These are phyloP conservation scores for Drosophila helvetica DNA, from an alignment of 2,888 invertebrate genomes.

Conservation along the genomic window DNA sequence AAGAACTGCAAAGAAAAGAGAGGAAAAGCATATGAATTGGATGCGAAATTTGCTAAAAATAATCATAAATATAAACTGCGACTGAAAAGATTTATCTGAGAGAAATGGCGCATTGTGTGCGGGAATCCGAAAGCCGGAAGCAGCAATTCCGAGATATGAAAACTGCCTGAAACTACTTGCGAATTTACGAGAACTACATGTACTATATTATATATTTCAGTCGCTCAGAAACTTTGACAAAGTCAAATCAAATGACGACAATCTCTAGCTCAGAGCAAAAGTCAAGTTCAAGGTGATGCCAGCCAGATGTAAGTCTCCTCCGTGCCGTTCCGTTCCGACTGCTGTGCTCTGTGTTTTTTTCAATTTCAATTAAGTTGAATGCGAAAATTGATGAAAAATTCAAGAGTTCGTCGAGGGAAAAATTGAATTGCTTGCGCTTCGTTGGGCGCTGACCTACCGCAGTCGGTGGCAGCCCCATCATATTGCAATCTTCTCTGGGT, in stretches of 20 bases:
- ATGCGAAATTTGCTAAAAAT: slow-evolving; percentile 45
- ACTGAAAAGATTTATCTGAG: slow-evolving; percentile 57
- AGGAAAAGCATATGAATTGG: slow-evolving; percentile 24
- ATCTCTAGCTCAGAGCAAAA: slow-evolving; percentile 39
- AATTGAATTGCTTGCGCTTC: slow-evolving; percentile 68
- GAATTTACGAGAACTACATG: background rate
- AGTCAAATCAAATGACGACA: slow-evolving; percentile 54
- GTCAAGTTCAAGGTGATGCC: slow-evolving; percentile 73
- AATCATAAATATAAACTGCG: slow-evolving; percentile 16
- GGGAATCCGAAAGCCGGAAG: slow-evolving; percentile 52
- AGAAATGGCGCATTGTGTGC: slow-evolving; percentile 68
- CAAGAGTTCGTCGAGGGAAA: slow-evolving; percentile 36
- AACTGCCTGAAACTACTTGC: slow-evolving; percentile 7
- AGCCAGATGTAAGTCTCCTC: slow-evolving; percentile 6
- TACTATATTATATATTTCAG: slow-evolving; percentile 6
- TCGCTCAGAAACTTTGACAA: background rate
- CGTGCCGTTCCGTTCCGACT: slow-evolving; percentile 6
- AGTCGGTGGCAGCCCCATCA: slow-evolving; percentile 33
- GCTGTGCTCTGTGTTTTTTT: background rate
- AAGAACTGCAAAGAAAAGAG: slow-evolving; percentile 33
- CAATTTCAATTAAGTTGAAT: slow-evolving; percentile 35
- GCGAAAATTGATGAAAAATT: slow-evolving; percentile 51
- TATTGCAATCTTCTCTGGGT: slow-evolving; percentile 58
- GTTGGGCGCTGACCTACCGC: slow-evolving; percentile 64
- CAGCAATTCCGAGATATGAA: slow-evolving; percentile 24